Conservation (phyloP, 2,797 vertebrate genomes). For the Melanotaenia pygmaea region DNA sequence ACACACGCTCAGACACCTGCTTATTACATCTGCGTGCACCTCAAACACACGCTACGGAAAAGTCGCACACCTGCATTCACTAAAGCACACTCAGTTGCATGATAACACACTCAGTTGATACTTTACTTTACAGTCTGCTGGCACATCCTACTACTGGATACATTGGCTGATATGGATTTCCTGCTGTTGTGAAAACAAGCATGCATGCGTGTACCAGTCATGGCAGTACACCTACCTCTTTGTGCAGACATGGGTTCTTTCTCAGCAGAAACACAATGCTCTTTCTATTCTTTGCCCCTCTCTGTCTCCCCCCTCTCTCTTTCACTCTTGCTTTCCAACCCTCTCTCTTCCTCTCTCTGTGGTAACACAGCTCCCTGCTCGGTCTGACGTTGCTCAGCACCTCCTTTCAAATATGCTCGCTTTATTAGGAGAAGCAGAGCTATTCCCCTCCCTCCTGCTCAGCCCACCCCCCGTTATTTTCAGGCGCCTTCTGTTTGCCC, state of each 20-base stretch:
- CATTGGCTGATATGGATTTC: conserved; percentile 35
- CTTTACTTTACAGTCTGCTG: conserved; percentile 14
- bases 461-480: conserved; percentile 66
- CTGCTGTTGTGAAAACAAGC: conserved; percentile 31
- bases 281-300: conserved; percentile 73
- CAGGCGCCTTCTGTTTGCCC: conserved; percentile 42
- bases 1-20: conserved; percentile 29
- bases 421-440: conserved; percentile 73
- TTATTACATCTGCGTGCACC: background rate
- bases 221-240: conserved; percentile 82
- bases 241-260: conserved; percentile 83
- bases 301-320: conserved; percentile 33
- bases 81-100: conserved; percentile 39
- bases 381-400: conserved; percentile 63
- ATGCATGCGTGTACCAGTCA: conserved; percentile 47
- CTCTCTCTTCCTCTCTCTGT: conserved; percentile 49
- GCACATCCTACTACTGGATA: conserved; percentile 32
- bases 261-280: conserved; percentile 77
- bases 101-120: conserved; percentile 58
- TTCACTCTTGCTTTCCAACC: conserved; percentile 21
- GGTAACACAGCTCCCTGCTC: conserved; percentile 62
- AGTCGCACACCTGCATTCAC: conserved; percentile 53
- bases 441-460: conserved; percentile 67
- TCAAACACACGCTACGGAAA: conserved; percentile 28
- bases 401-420: conserved; percentile 72